Evolutionary conservation across 2,113 vertebrate genomes (phyloP).

Genomic region (Pangasianodon gigas): DNA sequence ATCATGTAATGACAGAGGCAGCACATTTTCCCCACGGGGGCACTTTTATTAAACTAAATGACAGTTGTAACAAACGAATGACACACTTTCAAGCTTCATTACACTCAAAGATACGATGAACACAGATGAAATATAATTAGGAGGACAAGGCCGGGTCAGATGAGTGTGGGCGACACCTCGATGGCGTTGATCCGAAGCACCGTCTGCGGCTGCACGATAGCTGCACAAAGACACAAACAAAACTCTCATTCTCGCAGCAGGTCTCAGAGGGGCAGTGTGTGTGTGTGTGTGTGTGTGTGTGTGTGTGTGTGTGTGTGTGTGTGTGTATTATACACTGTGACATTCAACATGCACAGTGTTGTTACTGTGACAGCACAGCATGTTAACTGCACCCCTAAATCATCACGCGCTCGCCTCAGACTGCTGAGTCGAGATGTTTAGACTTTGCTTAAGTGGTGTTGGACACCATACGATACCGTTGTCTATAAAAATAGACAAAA

Average conservation of each 20-base stretch:
- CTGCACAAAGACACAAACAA: slow-evolving; percentile 63
- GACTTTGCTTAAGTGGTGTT: background rate
- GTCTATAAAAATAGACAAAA: background rate
- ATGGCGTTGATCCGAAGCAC: slow-evolving; percentile 83
- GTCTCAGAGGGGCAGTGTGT: background rate
- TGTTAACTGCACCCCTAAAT: background rate
- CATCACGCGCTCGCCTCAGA: background rate
- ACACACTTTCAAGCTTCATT: background rate
- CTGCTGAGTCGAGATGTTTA: background rate
- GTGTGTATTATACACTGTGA: background rate
- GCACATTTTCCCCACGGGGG: background rate
- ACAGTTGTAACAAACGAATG: background rate
- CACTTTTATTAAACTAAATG: slow-evolving; percentile 20
- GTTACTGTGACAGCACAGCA: background rate
- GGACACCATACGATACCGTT: background rate
- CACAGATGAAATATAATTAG: background rate
- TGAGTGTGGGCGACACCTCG: slow-evolving; percentile 69
- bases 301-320: background rate
- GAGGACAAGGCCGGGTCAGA: background rate
- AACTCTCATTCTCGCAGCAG: background rate
- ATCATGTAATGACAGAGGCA: background rate
- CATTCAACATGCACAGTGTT: background rate
- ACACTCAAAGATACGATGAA: background rate
- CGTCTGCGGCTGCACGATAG: slow-evolving; percentile 74
- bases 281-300: background rate